Percentiles rank a stretch among this genome's conserved stretches.
phyloP scores from a whole-genome alignment of 2,797 vertebrate species.

The Mus minutoides region DNA sequence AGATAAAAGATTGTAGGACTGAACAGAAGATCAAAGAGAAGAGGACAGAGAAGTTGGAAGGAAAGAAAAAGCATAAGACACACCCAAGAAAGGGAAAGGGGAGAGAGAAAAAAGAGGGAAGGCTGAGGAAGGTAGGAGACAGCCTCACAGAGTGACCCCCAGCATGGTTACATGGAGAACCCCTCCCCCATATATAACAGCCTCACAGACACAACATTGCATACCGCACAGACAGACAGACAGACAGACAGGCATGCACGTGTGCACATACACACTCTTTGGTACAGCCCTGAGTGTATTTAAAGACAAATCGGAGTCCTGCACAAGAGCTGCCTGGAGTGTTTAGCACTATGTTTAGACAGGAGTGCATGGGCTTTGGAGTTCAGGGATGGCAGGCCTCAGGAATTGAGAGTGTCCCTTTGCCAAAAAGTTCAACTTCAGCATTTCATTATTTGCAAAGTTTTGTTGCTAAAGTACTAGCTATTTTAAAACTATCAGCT shows the following conservation, averaged over 20 bases:
- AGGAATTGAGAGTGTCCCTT: neutral
- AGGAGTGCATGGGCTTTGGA: neutral
- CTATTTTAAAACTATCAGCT: conserved; percentile 28
- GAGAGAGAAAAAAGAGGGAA: neutral
- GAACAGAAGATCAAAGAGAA: conserved; percentile 2
- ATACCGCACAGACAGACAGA: neutral
- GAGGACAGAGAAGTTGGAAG: neutral
- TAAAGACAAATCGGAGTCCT: neutral
- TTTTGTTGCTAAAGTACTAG: conserved; percentile 43
- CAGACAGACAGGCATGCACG: neutral
- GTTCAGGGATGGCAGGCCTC: neutral
- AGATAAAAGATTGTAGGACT: neutral
- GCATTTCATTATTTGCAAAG: conserved; percentile 37
- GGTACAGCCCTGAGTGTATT: neutral
- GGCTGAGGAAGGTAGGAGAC: neutral
- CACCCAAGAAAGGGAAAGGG: neutral
- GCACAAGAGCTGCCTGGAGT: neutral
- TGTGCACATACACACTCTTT: neutral
- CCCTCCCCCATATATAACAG: neutral
- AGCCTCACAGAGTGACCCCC: neutral
- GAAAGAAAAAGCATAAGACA: neutral
- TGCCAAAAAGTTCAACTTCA: neutral
- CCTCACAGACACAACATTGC: neutral
- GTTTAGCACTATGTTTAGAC: neutral
- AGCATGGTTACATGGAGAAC: neutral